Evolutionary conservation across 2,888 invertebrate genomes (phyloP), one percentile per base, ranked within the genome.

Genomic region (Agrilus cyanescens): DNA sequence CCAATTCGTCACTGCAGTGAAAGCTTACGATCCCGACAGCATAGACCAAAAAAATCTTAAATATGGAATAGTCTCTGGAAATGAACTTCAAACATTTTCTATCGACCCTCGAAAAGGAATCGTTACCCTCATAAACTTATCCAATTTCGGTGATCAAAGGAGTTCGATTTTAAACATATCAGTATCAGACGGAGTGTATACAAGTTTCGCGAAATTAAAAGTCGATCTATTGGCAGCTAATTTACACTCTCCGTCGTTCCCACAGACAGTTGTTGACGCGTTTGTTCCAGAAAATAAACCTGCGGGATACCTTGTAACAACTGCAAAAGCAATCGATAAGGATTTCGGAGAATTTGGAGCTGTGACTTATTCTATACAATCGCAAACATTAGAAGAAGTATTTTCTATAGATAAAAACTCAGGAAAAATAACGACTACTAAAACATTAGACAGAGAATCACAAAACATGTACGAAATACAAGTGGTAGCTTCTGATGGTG

Each of bases 151-250:
- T 4, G 78, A 80, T 38, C 71, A 74, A 50, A 73, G 76, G 39
- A 69, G 73, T 40, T 79, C 80, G 57, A 68, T 78, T 46, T 73
- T 96, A 45, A 96, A 96, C 70, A 82, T 96, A 29, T 94, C 94
- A 2, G 95, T 91, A 32, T 88, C 89, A 42, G 96, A 97, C 70
- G 95, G 95, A 29, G 89, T 95, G 31, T 94, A 91, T 69, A 91
- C 90, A 6, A 85, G 81, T 50, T 94, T 86, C 67, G 81, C 90
- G 1, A 72, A 87, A 50, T 75, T 88, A 12, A 85, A 85, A 69
- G 81, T 89, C 38, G 76, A 83, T 56, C 74, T 84, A 48, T 69
- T 85, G 45, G 80, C 88, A 7, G 81, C 85, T 47, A 94, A 94
- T 70, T 72, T 75, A 51, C 76, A 81, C 62, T 73, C 83, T 52